Conservation (phyloP, 2,113 vertebrate species). For the Amblyopsis rosae region DNA sequence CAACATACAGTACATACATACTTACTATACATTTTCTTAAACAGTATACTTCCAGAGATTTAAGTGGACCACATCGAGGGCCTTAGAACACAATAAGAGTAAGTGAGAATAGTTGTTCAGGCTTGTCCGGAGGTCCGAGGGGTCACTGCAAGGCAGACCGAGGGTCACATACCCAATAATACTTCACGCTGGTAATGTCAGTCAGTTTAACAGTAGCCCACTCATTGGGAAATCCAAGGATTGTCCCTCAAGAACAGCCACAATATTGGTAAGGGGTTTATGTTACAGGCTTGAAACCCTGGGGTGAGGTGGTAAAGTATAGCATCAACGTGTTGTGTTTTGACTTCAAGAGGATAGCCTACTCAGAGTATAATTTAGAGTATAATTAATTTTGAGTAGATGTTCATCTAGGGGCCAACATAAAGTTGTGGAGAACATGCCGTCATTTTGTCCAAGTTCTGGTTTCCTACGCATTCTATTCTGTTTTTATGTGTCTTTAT, state of each 20-base stretch:
- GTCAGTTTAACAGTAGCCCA: slow-evolving; percentile 65
- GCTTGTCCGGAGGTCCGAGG: slow-evolving; percentile 27
- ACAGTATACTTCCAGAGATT: neutral
- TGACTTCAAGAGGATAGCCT: too few species aligned
- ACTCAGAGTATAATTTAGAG: too few species aligned
- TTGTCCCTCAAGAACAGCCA: slow-evolving; percentile 44
- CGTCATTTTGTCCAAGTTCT: slow-evolving; percentile 7
- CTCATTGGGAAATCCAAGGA: slow-evolving; percentile 59
- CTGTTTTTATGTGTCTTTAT: slow-evolving; percentile 26
- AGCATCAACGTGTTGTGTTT: too few species aligned
- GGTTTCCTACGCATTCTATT: slow-evolving; percentile 17
- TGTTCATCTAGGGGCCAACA: too few species aligned
- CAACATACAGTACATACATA: neutral
- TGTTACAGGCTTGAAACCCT: neutral
- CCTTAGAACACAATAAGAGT: slow-evolving; percentile 3
- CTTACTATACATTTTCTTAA: neutral
- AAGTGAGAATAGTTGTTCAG: slow-evolving; percentile 32
- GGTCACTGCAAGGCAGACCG: slow-evolving; percentile 40
- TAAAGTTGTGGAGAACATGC: neutral
- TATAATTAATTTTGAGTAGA: neutral
- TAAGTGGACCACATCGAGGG: neutral
- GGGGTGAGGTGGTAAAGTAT: too few species aligned
- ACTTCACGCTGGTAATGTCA: slow-evolving; percentile 57
- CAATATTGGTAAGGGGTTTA: slow-evolving; percentile 44
- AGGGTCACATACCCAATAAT: slow-evolving; percentile 41